Evolutionary conservation across 1,140 invertebrate genomes (phyloP).

Genomic region (Drosophila ficusphila): DNA sequence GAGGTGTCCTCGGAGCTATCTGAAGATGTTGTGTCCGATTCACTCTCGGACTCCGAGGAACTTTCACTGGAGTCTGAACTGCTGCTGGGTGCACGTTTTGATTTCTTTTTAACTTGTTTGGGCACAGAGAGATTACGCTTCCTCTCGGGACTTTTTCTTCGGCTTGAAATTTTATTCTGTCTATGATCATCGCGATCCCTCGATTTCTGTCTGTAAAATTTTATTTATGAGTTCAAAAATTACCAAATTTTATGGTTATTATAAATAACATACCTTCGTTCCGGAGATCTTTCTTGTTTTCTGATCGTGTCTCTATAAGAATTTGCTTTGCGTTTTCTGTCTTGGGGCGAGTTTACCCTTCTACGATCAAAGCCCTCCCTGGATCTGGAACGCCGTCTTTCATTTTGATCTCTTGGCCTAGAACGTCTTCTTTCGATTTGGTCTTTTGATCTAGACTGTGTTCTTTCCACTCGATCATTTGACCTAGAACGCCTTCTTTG

Average conservation of each 20-base stretch:
- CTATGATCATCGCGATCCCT: not conserved
- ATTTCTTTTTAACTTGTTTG: conserved; percentile 33
- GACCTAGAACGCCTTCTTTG: conserved; percentile 4
- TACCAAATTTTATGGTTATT: too few species aligned
- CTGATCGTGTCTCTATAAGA: conserved; percentile 11
- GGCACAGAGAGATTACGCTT: conserved; percentile 10
- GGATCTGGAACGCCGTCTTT: conserved; percentile 15
- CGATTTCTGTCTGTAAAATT: conserved; percentile 16
- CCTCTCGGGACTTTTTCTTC: conserved; percentile 5
- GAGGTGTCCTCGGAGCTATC: conserved; percentile 50
- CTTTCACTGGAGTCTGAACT: conserved; percentile 52
- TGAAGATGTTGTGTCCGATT: conserved; percentile 27
- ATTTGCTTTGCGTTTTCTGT: conserved; percentile 12
- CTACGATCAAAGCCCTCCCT: conserved; percentile 8
- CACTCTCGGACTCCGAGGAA: conserved; percentile 48
- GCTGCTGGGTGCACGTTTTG: conserved; percentile 46
- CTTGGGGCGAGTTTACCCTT: conserved; percentile 18
- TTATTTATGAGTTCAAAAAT: not conserved
- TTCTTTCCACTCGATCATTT: conserved; percentile 2
- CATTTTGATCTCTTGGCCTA: conserved; percentile 3
- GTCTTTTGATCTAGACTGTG: conserved; percentile 27
- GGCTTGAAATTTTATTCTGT: conserved; percentile 5
- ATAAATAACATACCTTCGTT: conserved; percentile 29
- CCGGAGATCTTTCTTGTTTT: not conserved
- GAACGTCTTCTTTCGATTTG: conserved; percentile 3